phyloP scores from a whole-genome alignment of 1,140 invertebrate genomes.

The Lethrus apterus region DNA sequence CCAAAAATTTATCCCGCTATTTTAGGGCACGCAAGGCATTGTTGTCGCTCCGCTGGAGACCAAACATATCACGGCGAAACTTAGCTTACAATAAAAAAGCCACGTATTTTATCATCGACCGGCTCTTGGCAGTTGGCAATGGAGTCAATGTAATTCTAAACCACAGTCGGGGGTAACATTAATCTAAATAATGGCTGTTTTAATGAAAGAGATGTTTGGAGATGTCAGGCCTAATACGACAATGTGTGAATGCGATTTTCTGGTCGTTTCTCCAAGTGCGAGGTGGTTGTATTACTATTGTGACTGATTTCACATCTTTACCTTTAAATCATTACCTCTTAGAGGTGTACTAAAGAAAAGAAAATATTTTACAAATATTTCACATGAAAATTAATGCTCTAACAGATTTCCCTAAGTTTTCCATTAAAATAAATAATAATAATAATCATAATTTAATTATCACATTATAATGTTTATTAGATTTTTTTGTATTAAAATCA shows the following conservation, averaged over 20 bases:
- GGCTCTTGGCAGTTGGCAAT: slow-evolving; percentile 32
- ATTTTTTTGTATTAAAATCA: too few relatives aligned
- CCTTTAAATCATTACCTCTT: too few relatives aligned
- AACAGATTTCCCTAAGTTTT: too few relatives aligned
- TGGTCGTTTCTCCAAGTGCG: slow-evolving; percentile 33
- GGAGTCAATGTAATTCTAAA: slow-evolving; percentile 36
- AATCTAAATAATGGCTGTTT: slow-evolving; percentile 39
- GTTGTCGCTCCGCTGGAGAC: slow-evolving; percentile 26
- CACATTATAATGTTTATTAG: too few relatives aligned
- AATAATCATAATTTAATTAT: too few relatives aligned
- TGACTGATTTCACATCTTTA: too few relatives aligned
- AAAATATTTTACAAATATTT: too few relatives aligned
- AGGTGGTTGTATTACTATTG: too few relatives aligned
- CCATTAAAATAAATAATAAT: too few relatives aligned
- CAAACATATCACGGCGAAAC: slow-evolving; percentile 30
- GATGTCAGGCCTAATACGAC: slow-evolving; percentile 40
- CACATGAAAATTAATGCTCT: too few relatives aligned
- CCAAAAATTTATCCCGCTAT: slow-evolving; percentile 22
- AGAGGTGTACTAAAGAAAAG: too few relatives aligned
- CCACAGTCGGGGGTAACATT: slow-evolving; percentile 38
- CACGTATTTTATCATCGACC: slow-evolving; percentile 32
- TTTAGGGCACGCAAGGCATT: slow-evolving; percentile 24
- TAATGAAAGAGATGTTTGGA: slow-evolving; percentile 41
- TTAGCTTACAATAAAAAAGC: slow-evolving; percentile 33
- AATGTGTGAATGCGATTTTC: slow-evolving; percentile 41